These are phyloP conservation scores for Tromatobia lineatoria DNA, from an alignment of 2,888 invertebrate species.

Conservation along the genomic window DNA sequence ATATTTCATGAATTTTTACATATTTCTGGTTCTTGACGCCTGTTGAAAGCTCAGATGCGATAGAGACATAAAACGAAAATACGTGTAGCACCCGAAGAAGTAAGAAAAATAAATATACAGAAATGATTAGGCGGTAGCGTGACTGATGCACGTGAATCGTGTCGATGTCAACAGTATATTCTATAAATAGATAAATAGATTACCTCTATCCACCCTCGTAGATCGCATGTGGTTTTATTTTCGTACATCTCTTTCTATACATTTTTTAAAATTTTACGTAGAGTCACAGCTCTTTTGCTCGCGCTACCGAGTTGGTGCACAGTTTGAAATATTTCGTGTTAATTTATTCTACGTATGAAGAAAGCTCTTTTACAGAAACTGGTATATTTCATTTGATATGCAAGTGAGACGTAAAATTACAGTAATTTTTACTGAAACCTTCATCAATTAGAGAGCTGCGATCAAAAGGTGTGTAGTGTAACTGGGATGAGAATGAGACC, in stretches of 20 bases:
- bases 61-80: conserved; percentile 26
- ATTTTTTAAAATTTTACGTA: background rate
- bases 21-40: conserved; percentile 19
- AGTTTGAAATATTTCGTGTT: too few species aligned
- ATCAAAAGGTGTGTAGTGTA: too few species aligned
- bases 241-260: background rate
- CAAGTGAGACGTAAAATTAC: too few species aligned
- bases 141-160: conserved; percentile 61
- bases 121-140: conserved; percentile 45
- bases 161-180: conserved; percentile 41
- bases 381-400: too few species aligned
- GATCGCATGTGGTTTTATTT: conserved; percentile 49
- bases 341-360: too few species aligned
- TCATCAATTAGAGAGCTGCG: too few species aligned
- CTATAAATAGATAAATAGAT: conserved; percentile 42
- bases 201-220: conserved; percentile 23
- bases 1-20: conserved; percentile 31
- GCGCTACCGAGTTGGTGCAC: background rate
- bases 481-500: too few species aligned
- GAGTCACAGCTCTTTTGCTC: background rate
- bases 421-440: too few species aligned
- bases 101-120: background rate
- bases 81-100: background rate
- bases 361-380: too few species aligned
- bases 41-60: conserved; percentile 13